Evolutionary conservation across 2,888 invertebrate species (phyloP).

Genomic region (Furcula furcula): DNA sequence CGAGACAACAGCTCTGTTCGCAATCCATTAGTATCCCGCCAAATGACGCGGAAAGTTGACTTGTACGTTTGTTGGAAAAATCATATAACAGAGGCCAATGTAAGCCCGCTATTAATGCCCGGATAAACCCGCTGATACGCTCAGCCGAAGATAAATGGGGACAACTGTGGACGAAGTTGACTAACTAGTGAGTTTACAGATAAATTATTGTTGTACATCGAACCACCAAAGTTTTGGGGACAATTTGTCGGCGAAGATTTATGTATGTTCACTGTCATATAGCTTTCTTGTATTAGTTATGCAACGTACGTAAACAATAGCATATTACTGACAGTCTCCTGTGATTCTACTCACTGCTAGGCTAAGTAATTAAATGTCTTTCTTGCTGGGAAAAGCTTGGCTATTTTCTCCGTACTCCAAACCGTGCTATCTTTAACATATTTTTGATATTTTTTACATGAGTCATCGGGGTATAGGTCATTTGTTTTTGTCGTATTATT

Average conservation of each 20-base stretch:
- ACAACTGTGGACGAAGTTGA: slow-evolving; percentile 39
- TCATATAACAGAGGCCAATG: slow-evolving; percentile 41
- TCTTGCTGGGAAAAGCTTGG: no score
- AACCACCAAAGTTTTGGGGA: neutral
- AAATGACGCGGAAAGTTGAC: slow-evolving; percentile 76
- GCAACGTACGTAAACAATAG: no score
- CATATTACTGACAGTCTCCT: no score
- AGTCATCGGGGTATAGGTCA: no score
- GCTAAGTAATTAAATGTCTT: no score
- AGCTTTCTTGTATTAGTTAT: no score
- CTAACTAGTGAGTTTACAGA: slow-evolving; percentile 23
- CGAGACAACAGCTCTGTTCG: slow-evolving; percentile 63
- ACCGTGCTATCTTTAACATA: no score
- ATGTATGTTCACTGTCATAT: no score
- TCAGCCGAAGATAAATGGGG: slow-evolving; percentile 43
- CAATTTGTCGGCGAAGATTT: neutral
- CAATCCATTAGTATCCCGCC: slow-evolving; percentile 72
- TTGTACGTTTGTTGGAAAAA: slow-evolving; percentile 31
- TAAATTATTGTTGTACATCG: slow-evolving; percentile 1
- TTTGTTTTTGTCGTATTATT: no score
- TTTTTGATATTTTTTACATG: no score
- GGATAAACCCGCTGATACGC: slow-evolving; percentile 24
- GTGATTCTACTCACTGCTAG: no score
- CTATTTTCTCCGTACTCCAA: no score
- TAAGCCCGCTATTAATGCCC: slow-evolving; percentile 43